Conservation (phyloP, 1,140 invertebrate genomes). For the Drosophila miranda region DNA sequence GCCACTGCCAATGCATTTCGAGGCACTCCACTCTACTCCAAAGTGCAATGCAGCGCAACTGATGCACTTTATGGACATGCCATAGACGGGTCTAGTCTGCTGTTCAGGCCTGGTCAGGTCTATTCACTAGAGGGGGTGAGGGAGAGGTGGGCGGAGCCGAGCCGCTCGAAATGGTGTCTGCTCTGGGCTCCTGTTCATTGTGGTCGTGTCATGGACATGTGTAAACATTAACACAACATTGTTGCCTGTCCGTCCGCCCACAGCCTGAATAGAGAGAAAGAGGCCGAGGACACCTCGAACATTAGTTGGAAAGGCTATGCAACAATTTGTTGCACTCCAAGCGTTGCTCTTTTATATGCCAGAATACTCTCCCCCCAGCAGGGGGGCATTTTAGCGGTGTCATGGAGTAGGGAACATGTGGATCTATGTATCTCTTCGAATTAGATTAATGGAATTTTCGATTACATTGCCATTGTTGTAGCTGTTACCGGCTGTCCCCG, state of each 20-base stretch:
- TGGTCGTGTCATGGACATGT: constrained; percentile 73
- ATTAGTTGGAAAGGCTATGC: constrained; percentile 61
- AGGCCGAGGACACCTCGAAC: constrained; percentile 7
- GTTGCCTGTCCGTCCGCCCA: constrained; percentile 32
- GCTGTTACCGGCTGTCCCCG: too few relatives aligned
- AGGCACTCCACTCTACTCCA: constrained; percentile 55
- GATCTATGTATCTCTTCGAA: not conserved
- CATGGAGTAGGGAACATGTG: not conserved
- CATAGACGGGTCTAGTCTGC: constrained; percentile 1
- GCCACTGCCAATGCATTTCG: constrained; percentile 34
- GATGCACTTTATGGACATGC: constrained; percentile 68
- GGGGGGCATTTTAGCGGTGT: not conserved
- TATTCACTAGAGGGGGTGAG: too few relatives aligned
- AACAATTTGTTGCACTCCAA: constrained; percentile 72
- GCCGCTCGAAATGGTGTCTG: constrained; percentile 46
- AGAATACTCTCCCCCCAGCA: not conserved
- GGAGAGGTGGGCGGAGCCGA: not conserved
- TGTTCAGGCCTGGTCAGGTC: constrained; percentile 1
- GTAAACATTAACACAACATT: constrained; percentile 77
- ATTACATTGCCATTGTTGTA: too few relatives aligned
- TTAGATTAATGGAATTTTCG: not conserved
- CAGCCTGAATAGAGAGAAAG: constrained; percentile 8
- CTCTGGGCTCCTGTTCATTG: constrained; percentile 66
- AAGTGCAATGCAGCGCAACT: constrained; percentile 77
- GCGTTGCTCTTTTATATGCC: constrained; percentile 58